Percentiles rank a stretch among this genome's conserved stretches.
phyloP scores from a whole-genome alignment of 2,888 invertebrate genomes.

The Xylota sylvarum region DNA sequence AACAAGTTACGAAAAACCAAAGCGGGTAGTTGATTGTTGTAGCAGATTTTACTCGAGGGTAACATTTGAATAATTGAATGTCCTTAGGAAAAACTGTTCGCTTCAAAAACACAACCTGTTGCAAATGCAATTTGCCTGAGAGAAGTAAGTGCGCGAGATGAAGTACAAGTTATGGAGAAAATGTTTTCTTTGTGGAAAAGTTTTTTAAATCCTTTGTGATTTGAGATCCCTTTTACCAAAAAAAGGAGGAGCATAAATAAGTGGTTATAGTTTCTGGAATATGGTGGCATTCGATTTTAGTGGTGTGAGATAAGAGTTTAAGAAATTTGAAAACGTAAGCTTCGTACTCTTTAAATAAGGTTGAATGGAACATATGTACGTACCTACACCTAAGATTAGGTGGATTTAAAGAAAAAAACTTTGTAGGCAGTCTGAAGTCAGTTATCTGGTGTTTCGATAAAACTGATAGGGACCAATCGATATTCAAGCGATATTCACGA shows the following conservation, averaged over 20 bases:
- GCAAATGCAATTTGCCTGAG: constrained; percentile 19
- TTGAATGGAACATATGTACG: no score
- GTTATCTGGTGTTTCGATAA: no score
- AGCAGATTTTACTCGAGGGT: not conserved
- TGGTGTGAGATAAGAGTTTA: not conserved
- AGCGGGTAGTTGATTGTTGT: constrained; percentile 3
- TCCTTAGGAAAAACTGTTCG: constrained; percentile 12
- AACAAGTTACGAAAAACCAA: constrained; percentile 1
- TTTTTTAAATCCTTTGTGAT: constrained; percentile 10
- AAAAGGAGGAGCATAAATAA: not conserved
- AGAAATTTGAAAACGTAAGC: not conserved
- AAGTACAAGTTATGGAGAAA: not conserved
- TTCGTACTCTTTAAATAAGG: no score
- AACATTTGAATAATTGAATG: constrained; percentile 42
- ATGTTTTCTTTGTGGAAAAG: constrained; percentile 5
- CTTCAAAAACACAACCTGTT: constrained; percentile 31
- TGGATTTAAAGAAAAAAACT: no score
- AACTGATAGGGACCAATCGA: no score
- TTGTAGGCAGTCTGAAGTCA: no score
- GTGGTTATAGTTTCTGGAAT: not conserved
- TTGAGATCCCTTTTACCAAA: no score
- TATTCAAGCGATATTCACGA: no score
- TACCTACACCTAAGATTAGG: no score
- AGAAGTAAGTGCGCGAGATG: not conserved
- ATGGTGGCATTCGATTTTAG: not conserved